Evolutionary conservation across 2,797 vertebrate species (phyloP), one percentile per base, ranked within the genome.

Genomic region (Merluccius polli): DNA sequence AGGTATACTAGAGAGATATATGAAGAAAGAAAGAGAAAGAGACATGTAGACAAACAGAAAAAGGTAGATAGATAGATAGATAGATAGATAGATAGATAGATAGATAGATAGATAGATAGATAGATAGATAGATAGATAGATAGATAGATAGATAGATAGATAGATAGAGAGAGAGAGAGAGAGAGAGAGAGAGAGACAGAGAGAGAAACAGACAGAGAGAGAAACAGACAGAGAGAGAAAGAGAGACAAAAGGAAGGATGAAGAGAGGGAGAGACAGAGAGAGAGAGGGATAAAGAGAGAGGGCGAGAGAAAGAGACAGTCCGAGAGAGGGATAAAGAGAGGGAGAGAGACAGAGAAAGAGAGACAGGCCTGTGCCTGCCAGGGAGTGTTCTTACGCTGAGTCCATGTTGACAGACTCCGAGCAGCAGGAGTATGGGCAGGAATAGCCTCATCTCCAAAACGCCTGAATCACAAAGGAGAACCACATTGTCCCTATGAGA

Each of bases 381-480:
- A 74, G 32, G 65, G 38, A 31, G 65, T 75, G 15, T 2, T 75
- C 90, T 93, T 90, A 94, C 93, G 65, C 82, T 76, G 76, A 86
- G 75, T 81, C 87, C 90, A 75, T n/a, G 77, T 72, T 67, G 68
- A 79, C 85, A 89, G 76, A 88, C 75, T 79, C 78, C 91, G n/a
- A 91, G 75, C 76, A 86, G 75, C 73, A 89, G 73, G 74, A 92
- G 77, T 71, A 91, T 88, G 67, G 80, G 80, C 81, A 88, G 79
- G 81, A 48, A 73, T 72, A 87, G 82, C 87, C 90, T 90, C 93
- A 93, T 93, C 67, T 90, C 87, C 79, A 76, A 76, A 82, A 67
- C 84, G 78, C 84, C 92, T 93, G 86, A 27, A 90, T 87, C 35
- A 88, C 79, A 91, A 24, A 75, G 29, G 4, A 76, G 24, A 75